Evolutionary conservation across 2,113 vertebrate species (phyloP).

Genomic region (Phalacrocorax aristotelis): DNA sequence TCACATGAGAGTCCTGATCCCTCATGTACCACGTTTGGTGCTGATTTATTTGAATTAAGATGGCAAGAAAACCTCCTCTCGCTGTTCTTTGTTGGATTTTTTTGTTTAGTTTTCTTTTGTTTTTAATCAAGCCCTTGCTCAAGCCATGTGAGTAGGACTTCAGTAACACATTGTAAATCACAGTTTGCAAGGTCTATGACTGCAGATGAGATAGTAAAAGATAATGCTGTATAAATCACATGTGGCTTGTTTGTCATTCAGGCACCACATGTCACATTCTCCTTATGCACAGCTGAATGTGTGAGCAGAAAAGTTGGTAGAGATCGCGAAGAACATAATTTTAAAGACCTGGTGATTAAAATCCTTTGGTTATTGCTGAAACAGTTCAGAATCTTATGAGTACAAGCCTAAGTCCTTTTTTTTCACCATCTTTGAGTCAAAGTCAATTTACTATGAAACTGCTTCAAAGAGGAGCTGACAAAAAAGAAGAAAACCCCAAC

Average conservation of each 20-base stretch:
- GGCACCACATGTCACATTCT: constrained; percentile 38
- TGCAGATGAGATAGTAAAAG: constrained; percentile 58
- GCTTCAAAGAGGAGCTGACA: not conserved
- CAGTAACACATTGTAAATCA: constrained; percentile 60
- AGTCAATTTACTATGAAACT: not conserved
- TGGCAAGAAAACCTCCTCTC: constrained; percentile 17
- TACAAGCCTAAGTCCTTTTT: not conserved
- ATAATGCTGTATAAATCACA: constrained; percentile 44
- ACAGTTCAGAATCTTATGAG: not conserved
- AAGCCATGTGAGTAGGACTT: constrained; percentile 37
- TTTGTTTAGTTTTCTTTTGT: constrained; percentile 39
- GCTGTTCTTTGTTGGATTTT: not conserved
- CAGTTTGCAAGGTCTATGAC: constrained; percentile 37
- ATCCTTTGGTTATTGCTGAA: not conserved
- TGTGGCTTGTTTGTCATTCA: constrained; percentile 48
- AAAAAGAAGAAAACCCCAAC: not conserved
- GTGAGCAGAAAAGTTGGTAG: not conserved
- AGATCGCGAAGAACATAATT: not conserved
- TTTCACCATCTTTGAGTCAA: not conserved
- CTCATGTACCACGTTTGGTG: not conserved
- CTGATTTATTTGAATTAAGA: constrained; percentile 55
- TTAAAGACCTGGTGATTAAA: not conserved
- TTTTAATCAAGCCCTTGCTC: constrained; percentile 59
- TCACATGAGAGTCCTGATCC: not conserved
- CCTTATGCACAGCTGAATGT: not conserved